Evolutionary conservation across 2,113 vertebrate genomes (phyloP).

Genomic region (Elaphurus davidianus): DNA sequence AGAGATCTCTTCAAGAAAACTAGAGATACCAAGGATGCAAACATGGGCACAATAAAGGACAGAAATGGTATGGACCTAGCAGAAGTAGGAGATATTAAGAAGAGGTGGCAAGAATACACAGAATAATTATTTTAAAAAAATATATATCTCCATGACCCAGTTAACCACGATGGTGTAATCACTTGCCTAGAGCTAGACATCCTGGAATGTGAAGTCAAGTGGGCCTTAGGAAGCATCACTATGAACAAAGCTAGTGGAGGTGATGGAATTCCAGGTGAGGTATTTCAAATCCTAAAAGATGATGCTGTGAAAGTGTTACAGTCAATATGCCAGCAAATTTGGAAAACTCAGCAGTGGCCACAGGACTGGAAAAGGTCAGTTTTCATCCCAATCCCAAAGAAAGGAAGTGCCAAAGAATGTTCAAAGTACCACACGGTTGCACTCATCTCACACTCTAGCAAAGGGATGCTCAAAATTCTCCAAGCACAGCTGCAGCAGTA

Average conservation of each 20-base stretch:
- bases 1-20: neutral
- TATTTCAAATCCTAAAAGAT: neutral
- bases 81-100: neutral
- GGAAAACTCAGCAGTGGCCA: neutral
- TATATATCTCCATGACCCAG: neutral
- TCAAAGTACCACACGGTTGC: neutral
- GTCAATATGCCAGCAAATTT: neutral
- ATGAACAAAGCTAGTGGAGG: neutral
- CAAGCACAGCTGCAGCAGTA: rapidly evolving
- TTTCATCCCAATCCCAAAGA: neutral
- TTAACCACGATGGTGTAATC: neutral
- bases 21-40: neutral
- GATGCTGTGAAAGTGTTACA: neutral
- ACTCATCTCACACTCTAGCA: neutral
- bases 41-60: neutral
- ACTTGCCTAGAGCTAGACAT: neutral
- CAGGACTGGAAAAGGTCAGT: neutral
- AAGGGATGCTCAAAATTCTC: neutral
- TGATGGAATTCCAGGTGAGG: neutral
- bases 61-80: neutral
- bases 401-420: neutral
- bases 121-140: neutral
- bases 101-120: neutral
- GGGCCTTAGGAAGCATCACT: neutral
- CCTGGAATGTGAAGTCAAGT: neutral